Evolutionary conservation across 2,797 vertebrate genomes (phyloP).

Genomic region (Acropternis orthonyx): DNA sequence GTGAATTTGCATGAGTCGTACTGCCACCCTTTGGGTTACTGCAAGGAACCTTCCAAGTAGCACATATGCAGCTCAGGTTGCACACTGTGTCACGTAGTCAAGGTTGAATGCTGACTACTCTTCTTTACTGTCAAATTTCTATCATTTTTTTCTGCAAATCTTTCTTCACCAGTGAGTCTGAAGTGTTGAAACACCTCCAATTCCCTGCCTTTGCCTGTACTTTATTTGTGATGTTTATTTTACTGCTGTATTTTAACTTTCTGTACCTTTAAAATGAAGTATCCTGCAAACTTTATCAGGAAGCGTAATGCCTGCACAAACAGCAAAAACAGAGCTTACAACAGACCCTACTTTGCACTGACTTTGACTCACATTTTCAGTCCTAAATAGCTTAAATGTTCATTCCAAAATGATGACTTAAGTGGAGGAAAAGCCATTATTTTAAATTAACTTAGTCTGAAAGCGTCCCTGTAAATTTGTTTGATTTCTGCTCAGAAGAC

Average conservation of each 20-base stretch:
- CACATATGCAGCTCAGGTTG: background rate
- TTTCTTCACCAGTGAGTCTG: background rate
- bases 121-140: background rate
- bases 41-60: background rate
- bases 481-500: background rate
- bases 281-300: background rate
- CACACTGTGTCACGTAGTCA: background rate
- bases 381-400: background rate
- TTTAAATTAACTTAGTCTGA: background rate
- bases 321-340: background rate
- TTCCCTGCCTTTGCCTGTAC: background rate
- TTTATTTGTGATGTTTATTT: background rate
- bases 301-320: background rate
- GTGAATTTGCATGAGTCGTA: background rate
- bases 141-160: background rate
- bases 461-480: background rate
- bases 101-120: background rate
- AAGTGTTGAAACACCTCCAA: background rate
- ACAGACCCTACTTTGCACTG: background rate
- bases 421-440: background rate
- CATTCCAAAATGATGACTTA: background rate
- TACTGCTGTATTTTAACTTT: background rate
- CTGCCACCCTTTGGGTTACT: background rate
- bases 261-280: background rate
- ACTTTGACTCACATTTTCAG: background rate